Conservation (phyloP, 2,888 invertebrate species). For the Oxytorus armatus region DNA sequence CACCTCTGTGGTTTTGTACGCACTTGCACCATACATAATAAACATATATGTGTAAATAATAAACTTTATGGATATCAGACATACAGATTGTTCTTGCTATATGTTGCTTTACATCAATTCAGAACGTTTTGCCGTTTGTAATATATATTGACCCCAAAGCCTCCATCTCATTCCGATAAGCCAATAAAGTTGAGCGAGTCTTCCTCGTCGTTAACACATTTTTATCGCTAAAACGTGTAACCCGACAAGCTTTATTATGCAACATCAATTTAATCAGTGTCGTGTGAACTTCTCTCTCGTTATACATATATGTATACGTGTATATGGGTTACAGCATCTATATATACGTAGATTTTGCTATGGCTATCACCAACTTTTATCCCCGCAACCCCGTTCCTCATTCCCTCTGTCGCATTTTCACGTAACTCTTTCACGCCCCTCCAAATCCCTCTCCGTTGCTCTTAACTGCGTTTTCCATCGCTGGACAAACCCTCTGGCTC, state of each 20-base stretch:
- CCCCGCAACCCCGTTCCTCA: constrained; percentile 31
- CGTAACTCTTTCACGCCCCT: constrained; percentile 37
- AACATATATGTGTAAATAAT: too few relatives aligned
- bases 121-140: constrained; percentile 44
- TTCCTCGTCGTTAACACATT: constrained; percentile 56
- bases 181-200: constrained; percentile 71
- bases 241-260: constrained; percentile 68
- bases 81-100: constrained; percentile 22
- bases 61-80: constrained; percentile 9
- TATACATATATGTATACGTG: constrained; percentile 41
- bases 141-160: constrained; percentile 46
- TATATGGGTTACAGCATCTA: constrained; percentile 11
- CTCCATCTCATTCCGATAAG: constrained; percentile 63
- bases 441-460: constrained; percentile 1
- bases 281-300: constrained; percentile 39
- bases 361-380: constrained; percentile 55
- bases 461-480: constrained; percentile 41
- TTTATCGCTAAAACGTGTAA: constrained; percentile 70
- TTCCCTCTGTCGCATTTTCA: constrained; percentile 51
- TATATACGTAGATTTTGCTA: constrained; percentile 1
- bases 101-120: constrained; percentile 51
- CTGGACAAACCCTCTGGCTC: neutral
- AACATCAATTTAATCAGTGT: constrained; percentile 71
- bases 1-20: too few relatives aligned
- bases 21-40: too few relatives aligned